Percentiles rank a stretch among this genome's conserved stretches.
Evolutionary conservation across 2,888 invertebrate genomes (phyloP).

Genomic region (Pyrrhia umbra): DNA sequence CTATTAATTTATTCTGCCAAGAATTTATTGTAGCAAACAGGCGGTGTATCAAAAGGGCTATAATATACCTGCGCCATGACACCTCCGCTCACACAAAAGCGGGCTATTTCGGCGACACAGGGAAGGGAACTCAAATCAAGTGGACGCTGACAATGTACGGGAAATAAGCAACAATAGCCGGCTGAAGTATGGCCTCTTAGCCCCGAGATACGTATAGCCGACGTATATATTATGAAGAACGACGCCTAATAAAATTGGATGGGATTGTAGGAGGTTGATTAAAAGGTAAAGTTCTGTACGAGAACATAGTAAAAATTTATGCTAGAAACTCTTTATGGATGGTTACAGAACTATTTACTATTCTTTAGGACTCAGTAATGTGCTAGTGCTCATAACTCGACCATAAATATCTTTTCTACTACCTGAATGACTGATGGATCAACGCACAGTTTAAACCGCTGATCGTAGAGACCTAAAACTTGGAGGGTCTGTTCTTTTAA

Average conservation of each 20-base stretch:
- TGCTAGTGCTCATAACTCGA: no score
- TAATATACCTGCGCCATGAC: slow-evolving; percentile 53
- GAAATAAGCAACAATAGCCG: slow-evolving; percentile 65
- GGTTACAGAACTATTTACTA: not conserved
- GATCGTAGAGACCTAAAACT: no score
- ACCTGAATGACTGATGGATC: no score
- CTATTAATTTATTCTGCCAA: slow-evolving; percentile 4
- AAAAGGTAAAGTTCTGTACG: slow-evolving; percentile 1
- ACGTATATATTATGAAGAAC: slow-evolving; percentile 31
- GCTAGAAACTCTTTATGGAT: not conserved
- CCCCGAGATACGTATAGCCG: slow-evolving; percentile 27
- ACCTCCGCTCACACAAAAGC: slow-evolving; percentile 53
- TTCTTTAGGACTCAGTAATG: no score
- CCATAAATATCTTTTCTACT: no score
- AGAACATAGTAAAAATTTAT: not conserved
- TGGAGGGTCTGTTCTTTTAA: no score
- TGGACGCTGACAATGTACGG: slow-evolving; percentile 63
- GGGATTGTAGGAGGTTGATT: slow-evolving; percentile 3
- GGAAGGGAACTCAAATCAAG: slow-evolving; percentile 63
- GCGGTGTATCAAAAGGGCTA: slow-evolving; percentile 40
- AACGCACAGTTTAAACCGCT: no score
- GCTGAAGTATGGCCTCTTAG: slow-evolving; percentile 59
- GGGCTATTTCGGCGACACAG: slow-evolving; percentile 60
- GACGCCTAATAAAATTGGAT: slow-evolving; percentile 35
- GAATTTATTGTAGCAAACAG: slow-evolving; percentile 19